phyloP scores from a whole-genome alignment of 2,797 vertebrate genomes.

The Ibycter americanus region DNA sequence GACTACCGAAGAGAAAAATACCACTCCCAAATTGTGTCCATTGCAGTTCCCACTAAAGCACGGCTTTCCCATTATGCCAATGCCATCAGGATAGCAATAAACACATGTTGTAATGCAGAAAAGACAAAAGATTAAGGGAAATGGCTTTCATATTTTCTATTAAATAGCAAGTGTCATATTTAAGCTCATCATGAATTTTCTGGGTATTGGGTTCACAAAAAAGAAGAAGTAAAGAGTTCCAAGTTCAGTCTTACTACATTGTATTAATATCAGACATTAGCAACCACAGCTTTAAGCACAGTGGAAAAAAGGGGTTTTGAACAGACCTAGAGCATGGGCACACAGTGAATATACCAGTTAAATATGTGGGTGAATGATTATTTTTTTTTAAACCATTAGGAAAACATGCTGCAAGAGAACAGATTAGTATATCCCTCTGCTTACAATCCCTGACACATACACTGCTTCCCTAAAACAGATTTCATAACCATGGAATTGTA shows the following conservation, averaged over 20 bases:
- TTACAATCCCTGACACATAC: neutral
- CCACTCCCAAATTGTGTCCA: accelerated
- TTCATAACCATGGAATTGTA: neutral
- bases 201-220: neutral
- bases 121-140: neutral
- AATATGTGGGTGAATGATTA: neutral
- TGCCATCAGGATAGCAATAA: neutral
- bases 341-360: neutral
- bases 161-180: neutral
- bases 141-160: neutral
- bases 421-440: neutral
- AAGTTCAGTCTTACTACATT: neutral
- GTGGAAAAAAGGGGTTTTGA: neutral
- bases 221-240: neutral
- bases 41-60: neutral
- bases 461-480: neutral
- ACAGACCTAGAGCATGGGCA: neutral
- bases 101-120: neutral
- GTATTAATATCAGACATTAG: neutral
- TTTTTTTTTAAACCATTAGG: neutral
- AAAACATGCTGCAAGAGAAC: neutral
- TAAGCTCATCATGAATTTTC: neutral
- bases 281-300: neutral
- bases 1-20: neutral
- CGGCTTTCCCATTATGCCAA: neutral